Conservation (phyloP, 2,797 vertebrate genomes). For the Aldrovandia affinis region DNA sequence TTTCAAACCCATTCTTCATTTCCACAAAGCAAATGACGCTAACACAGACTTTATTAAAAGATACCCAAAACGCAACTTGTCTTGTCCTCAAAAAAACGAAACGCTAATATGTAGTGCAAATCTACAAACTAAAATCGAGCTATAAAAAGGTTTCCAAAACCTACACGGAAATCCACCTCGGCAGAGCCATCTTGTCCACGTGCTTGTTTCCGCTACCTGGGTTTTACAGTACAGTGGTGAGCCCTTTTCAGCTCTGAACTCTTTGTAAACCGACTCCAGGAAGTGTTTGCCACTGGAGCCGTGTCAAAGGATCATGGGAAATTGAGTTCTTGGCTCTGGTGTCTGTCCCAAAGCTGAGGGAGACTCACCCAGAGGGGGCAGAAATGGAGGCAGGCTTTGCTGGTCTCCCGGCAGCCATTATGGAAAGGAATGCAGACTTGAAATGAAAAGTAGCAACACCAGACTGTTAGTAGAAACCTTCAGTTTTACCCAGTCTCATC, state of each 20-base stretch:
- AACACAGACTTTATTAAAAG: conserved; percentile 76
- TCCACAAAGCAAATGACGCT: conserved; percentile 66
- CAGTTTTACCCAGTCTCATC: background rate
- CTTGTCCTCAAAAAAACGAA: conserved; percentile 55
- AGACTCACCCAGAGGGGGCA: background rate
- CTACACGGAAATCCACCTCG: conserved; percentile 42
- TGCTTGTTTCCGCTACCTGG: conserved; percentile 17
- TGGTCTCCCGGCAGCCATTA: background rate
- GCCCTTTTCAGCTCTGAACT: conserved; percentile 41
- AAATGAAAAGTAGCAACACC: conserved; percentile 9
- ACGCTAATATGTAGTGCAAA: conserved; percentile 72
- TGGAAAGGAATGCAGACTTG: conserved; percentile 8
- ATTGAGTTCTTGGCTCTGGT: background rate
- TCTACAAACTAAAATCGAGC: conserved; percentile 64
- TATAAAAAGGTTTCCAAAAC: conserved; percentile 50
- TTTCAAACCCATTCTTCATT: conserved; percentile 61
- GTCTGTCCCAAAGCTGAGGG: background rate
- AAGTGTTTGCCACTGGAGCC: background rate
- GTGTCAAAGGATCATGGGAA: background rate
- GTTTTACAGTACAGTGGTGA: conserved; percentile 49
- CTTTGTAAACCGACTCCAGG: background rate
- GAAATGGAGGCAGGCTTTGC: background rate
- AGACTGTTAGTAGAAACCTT: conserved; percentile 22
- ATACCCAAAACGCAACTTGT: conserved; percentile 69
- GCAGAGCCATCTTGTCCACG: conserved; percentile 33